Evolutionary conservation across 2,113 vertebrate genomes (phyloP).

Genomic region (Kryptolebias marmoratus): DNA sequence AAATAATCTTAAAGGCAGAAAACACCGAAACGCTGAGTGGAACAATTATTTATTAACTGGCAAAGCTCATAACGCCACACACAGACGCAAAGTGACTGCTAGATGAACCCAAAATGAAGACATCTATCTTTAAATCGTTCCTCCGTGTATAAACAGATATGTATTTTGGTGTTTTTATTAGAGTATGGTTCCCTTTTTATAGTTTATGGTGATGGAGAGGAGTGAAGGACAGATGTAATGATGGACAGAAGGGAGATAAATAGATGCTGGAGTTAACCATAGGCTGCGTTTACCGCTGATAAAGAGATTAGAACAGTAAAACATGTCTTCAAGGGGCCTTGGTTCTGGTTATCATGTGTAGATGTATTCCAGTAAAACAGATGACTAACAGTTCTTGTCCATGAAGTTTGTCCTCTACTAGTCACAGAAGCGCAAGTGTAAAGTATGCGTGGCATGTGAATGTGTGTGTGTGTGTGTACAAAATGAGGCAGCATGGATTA

Average conservation of each 20-base stretch:
- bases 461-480: conserved; percentile 39
- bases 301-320: conserved; percentile 25
- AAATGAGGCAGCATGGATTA: conserved; percentile 65
- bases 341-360: too few species aligned
- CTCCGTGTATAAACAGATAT: conserved; percentile 52
- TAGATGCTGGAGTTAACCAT: conserved; percentile 25
- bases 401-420: conserved; percentile 30
- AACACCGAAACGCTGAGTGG: conserved; percentile 36
- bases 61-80: conserved; percentile 37
- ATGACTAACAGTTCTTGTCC: conserved; percentile 40
- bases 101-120: conserved; percentile 54
- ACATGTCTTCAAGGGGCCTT: conserved; percentile 4
- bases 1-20: conserved; percentile 58
- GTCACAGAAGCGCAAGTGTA: conserved; percentile 57
- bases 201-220: conserved; percentile 30
- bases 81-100: conserved; percentile 48
- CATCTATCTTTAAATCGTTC: conserved; percentile 72
- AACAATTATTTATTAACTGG: conserved; percentile 65
- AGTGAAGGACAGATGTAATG: conserved; percentile 9
- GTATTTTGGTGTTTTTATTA: conserved; percentile 55
- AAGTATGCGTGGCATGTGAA: conserved; percentile 66
- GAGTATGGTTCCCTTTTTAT: conserved; percentile 43
- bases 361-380: conserved; percentile 36
- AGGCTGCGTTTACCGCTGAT: conserved; percentile 60
- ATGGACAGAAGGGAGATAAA: conserved; percentile 19